Base-by-base conservation (phyloP, 2,797 vertebrate genomes). In the Phaenicophaeus curvirostris region DNA sequence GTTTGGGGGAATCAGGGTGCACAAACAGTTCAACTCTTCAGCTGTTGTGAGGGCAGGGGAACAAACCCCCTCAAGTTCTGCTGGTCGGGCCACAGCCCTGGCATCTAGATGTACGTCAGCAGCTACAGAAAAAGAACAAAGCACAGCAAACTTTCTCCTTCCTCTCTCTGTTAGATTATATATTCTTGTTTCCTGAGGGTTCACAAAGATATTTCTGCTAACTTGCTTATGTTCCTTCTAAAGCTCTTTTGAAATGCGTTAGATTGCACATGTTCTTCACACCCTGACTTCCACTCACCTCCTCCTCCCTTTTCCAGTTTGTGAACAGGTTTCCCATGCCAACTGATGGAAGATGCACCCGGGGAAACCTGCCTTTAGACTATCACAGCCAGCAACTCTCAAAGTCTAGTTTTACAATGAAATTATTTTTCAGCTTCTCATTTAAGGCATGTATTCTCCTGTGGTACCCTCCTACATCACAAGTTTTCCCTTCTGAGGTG, bases 351-450 rank as follows among this genome's bases (percentile, higher is more conserved):
- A 95, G 30, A 48, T 10, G 37, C 8, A 57, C 65, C 82, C 24
- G 13, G 44, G 41, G 51, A 91, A 87, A 90, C 39, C 17, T 80
- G 35, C 77, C 72, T 79, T 67, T 61, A 31, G 57, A n/a, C 44
- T 82, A 37, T 5, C 15, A 89, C 46, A 89, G 78, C 57, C 37
- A 42, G 48, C 39, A 90, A 87, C 89, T 86, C 80, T 79, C 39
- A 5, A 89, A 87, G 79, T 35, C 76, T 86, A 69, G 33, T 76
- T 96, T 90, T 42, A 92, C 24, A 12, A 65, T 8, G 46, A 81
- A 79, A 63, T 44, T 71, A 39, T 79, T 94, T 82, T 94, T 62
- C 55, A 85, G 3, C 25, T 90, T 93, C 33, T 83, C 44, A 92
- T 50, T 76, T 84, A 79, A 89, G 31, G 44, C 46, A 39, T 18